Percentiles rank a stretch among this genome's conserved stretches.
Conservation (phyloP, 1,140 invertebrate genomes). For the Thaumatotibia leucotreta region DNA sequence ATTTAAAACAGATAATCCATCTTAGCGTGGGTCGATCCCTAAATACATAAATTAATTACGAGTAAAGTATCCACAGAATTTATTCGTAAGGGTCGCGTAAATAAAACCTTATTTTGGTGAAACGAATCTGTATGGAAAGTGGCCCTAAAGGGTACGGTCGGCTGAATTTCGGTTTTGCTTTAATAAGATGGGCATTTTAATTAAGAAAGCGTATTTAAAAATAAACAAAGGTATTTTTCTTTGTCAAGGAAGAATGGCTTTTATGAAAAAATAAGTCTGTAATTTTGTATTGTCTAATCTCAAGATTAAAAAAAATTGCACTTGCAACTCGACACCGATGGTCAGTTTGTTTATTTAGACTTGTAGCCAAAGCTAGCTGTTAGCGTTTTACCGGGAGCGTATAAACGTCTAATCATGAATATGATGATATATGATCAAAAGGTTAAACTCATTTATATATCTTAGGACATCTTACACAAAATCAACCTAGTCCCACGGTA, state of each 20-base stretch:
- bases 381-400: too few relatives aligned
- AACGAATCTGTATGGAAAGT: neutral
- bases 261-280: neutral
- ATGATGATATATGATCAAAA: too few relatives aligned
- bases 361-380: too few relatives aligned
- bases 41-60: neutral
- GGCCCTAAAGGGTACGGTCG: neutral
- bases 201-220: neutral
- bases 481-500: too few relatives aligned
- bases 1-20: neutral
- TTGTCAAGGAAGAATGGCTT: neutral
- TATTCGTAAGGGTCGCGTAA: neutral
- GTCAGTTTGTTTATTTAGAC: too few relatives aligned
- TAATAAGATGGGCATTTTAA: neutral
- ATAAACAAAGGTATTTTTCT: too few relatives aligned
- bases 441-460: too few relatives aligned
- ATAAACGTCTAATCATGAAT: too few relatives aligned
- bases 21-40: neutral
- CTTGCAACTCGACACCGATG: too few relatives aligned
- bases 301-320: too few relatives aligned
- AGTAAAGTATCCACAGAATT: neutral
- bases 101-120: neutral
- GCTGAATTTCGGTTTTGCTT: neutral
- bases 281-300: too few relatives aligned
- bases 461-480: too few relatives aligned